These are phyloP conservation scores for Turnix velox DNA, from an alignment of 2,113 vertebrate species.

Conservation along the genomic window DNA sequence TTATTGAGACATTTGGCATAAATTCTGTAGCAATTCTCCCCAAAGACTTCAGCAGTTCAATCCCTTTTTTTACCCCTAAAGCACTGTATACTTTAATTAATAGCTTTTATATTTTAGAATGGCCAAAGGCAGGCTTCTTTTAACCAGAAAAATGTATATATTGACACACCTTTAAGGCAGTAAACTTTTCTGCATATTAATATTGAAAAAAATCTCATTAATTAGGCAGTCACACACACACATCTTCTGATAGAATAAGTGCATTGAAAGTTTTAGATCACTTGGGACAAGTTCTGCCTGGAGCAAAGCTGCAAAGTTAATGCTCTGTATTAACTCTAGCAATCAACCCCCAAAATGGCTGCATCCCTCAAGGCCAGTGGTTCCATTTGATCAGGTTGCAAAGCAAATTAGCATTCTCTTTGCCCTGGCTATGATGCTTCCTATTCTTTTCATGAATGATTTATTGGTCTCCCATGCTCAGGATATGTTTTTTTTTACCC, in stretches of 20 bases:
- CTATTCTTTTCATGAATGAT: constrained; percentile 64
- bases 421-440: constrained; percentile 56
- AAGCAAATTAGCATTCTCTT: constrained; percentile 65
- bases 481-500: constrained; percentile 20
- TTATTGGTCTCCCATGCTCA: constrained; percentile 51
- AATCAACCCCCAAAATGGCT: constrained; percentile 66
- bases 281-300: constrained; percentile 66
- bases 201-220: constrained; percentile 71
- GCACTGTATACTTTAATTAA: constrained; percentile 66
- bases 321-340: constrained; percentile 67
- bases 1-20: constrained; percentile 61
- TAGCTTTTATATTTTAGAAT: constrained; percentile 67
- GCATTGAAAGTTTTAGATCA: constrained; percentile 65
- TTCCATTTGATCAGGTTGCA: constrained; percentile 65
- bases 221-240: constrained; percentile 59
- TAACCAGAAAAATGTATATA: constrained; percentile 70
- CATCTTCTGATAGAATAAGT: constrained; percentile 65
- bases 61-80: constrained; percentile 1
- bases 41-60: constrained; percentile 45
- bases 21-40: constrained; percentile 59
- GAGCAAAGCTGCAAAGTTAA: constrained; percentile 69
- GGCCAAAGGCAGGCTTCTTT: constrained; percentile 63
- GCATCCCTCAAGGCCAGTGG: constrained; percentile 54
- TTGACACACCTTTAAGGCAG: constrained; percentile 74
- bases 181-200: constrained; percentile 73